Base-by-base conservation (phyloP, 2,888 invertebrate genomes). In the Oconnorella tubifera region DNA sequence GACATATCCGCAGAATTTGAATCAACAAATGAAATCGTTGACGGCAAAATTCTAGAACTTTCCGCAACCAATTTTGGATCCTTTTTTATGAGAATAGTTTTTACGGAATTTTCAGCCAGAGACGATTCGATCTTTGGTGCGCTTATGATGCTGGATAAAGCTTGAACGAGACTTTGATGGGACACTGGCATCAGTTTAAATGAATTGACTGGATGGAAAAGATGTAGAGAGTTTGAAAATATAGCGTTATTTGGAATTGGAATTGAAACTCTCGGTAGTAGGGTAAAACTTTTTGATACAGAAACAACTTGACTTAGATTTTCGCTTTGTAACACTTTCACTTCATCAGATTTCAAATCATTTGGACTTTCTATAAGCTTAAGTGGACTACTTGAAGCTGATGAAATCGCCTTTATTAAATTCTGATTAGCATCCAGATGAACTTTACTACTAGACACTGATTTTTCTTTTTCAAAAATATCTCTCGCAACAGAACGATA, bases 401-500 rank as follows among this genome's bases (percentile, higher is more conserved):
- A 14, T 10, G 60, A 25, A n/a, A 50, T 23, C 28, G 50, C 32
- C 28, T 27, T 50, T n/a, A 60, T 31, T 19, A 60, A n/a, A n/a
- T 60, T 60, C 50, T 60, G 60, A 14, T 60, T 60, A 23, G 49
- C 28, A 31, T 60, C 60, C 10, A 60, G 29, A 27, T 50, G 49
- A 27, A 60, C 28, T 23, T 32, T 59, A 33, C 40, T 59, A 23
- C 28, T 32, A 25, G 56, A 19, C 19, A 25, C 23, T 29, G 56
- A 2, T 14, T 25, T 29, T 56, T 32, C 31, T 29, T 25, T 53
- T 29, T 2, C 28, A 53, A 53, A 25, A 29, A 25, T 29, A 29
- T 53, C 29, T 14, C n/a, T 48, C 14, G 14, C 48, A 23, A 53
- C 23, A 6, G 27, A 25, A 23, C 55, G 10, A 40, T 40, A 10